These are phyloP conservation scores for Xiphophorus maculatus DNA, from an alignment of 2,113 vertebrate species.

Conservation along the genomic window DNA sequence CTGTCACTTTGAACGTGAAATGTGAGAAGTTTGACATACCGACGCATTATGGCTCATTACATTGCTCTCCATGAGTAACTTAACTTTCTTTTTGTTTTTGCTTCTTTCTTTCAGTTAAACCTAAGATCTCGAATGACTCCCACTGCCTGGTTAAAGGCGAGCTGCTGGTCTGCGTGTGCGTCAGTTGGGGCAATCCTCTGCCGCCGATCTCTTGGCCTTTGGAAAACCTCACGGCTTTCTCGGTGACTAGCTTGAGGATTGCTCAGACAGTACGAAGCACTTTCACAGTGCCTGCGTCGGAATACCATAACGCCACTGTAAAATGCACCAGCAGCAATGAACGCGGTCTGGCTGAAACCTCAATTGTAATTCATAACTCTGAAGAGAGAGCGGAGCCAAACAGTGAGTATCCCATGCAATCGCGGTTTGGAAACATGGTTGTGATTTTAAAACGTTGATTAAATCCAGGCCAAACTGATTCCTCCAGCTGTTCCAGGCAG, in stretches of 20 bases:
- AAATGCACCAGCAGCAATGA: conserved; percentile 25
- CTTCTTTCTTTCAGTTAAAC: conserved; percentile 5
- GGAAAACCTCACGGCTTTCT: conserved; percentile 15
- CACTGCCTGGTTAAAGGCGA: conserved; percentile 2
- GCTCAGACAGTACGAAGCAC: conserved; percentile 17
- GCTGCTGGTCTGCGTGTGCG: conserved; percentile 25
- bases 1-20: conserved; percentile 26
- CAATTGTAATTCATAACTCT: background rate
- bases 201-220: conserved; percentile 14
- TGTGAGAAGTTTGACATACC: conserved; percentile 13
- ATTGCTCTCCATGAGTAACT: background rate
- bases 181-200: conserved; percentile 36
- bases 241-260: conserved; percentile 1
- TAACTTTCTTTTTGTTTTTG: background rate
- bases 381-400: background rate
- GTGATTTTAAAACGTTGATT: too few species aligned
- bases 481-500: background rate
- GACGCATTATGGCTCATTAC: background rate
- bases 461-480: too few species aligned
- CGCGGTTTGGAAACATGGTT: too few species aligned
- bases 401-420: background rate
- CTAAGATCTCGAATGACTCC: conserved; percentile 14
- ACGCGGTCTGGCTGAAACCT: background rate
- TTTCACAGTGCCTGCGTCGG: conserved; percentile 5
- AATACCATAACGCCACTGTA: conserved; percentile 8